Evolutionary conservation across 2,888 invertebrate species (phyloP).

Genomic region (Trichopria drosophilae): DNA sequence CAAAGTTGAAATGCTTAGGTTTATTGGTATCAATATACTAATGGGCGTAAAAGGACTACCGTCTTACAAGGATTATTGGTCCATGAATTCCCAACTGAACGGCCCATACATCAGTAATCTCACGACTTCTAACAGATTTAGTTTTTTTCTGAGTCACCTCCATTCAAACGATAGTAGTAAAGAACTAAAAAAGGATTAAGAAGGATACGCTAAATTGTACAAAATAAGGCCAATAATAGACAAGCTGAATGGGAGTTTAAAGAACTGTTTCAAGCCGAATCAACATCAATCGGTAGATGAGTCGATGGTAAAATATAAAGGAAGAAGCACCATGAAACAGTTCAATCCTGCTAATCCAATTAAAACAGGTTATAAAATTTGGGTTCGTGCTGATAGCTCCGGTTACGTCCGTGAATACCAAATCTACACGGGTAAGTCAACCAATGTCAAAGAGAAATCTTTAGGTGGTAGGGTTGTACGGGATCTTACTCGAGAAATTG

Average conservation of each 20-base stretch:
- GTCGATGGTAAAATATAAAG: conserved; percentile 24
- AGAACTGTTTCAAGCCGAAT: conserved; percentile 10
- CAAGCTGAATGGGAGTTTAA: background rate
- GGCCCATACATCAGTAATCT: conserved; percentile 16
- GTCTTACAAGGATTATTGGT: conserved; percentile 26
- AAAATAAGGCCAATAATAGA: conserved; percentile 14
- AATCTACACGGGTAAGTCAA: too few species aligned
- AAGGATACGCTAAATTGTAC: conserved; percentile 11
- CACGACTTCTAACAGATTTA: conserved; percentile 12
- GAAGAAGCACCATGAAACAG: conserved; percentile 17
- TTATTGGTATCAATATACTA: too few species aligned
- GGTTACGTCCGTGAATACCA: conserved; percentile 35
- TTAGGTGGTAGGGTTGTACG: conserved; percentile 39
- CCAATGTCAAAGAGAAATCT: conserved; percentile 30
- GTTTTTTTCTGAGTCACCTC: background rate
- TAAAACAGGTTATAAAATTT: conserved; percentile 24
- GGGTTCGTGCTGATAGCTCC: conserved; percentile 20
- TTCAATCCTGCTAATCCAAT: conserved; percentile 18
- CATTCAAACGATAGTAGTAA: conserved; percentile 17
- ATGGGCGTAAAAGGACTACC: too few species aligned
- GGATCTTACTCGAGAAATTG: conserved; percentile 31
- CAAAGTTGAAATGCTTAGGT: too few species aligned
- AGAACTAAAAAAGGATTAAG: conserved; percentile 6
- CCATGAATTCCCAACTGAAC: conserved; percentile 20
- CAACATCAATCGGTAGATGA: conserved; percentile 19